These are phyloP conservation scores for Gasteruption jaculator DNA, from an alignment of 2,888 invertebrate genomes.

Conservation along the genomic window DNA sequence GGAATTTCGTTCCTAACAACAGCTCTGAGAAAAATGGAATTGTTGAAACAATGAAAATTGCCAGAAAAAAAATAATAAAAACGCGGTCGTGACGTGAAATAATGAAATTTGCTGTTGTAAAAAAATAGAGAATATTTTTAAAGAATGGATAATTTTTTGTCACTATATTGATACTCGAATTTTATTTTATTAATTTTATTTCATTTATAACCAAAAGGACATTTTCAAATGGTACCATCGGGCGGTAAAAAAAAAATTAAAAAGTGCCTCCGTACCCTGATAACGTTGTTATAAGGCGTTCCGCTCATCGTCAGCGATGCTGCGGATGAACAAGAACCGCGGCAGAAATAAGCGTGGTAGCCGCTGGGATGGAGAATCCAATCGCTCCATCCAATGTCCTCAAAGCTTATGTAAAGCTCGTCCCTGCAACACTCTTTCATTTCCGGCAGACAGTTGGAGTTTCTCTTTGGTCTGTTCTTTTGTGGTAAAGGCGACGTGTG, in stretches of 20 bases:
- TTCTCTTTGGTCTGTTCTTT: slow-evolving; percentile 60
- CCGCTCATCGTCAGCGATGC: slow-evolving; percentile 65
- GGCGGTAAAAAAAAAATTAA: not conserved
- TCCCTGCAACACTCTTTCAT: slow-evolving; percentile 79
- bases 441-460: slow-evolving; percentile 66
- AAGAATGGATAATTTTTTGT: too few relatives aligned
- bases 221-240: not conserved
- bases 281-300: slow-evolving; percentile 67
- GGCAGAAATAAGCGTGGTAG: slow-evolving; percentile 84
- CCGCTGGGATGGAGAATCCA: slow-evolving; percentile 82
- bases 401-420: slow-evolving; percentile 76
- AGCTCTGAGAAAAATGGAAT: too few relatives aligned
- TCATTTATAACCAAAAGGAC: too few relatives aligned
- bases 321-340: slow-evolving; percentile 72
- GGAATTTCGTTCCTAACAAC: too few relatives aligned
- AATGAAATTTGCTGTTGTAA: too few relatives aligned
- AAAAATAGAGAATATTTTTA: too few relatives aligned
- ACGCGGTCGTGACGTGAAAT: too few relatives aligned
- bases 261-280: slow-evolving; percentile 60
- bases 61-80: too few relatives aligned
- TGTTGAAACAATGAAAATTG: too few relatives aligned
- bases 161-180: too few relatives aligned
- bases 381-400: slow-evolving; percentile 82
- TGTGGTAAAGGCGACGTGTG: slow-evolving; percentile 71
- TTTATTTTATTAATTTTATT: too few relatives aligned